Base-by-base conservation (phyloP, 2,888 invertebrate genomes). In the Notodonta ziczac region DNA sequence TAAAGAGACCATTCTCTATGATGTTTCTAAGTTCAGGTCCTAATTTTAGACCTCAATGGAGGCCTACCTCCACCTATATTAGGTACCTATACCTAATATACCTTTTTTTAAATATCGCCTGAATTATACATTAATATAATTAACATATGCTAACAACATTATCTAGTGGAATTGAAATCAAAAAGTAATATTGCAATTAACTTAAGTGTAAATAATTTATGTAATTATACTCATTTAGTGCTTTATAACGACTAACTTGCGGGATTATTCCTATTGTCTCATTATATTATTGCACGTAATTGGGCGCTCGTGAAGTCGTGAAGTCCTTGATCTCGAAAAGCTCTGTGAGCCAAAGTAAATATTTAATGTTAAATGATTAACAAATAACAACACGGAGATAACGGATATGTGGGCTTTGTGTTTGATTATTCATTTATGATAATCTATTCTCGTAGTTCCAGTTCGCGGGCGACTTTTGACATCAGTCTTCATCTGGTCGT, bases 381-480 rank as follows among this genome's bases (percentile, higher is more conserved):
- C 76, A 76, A 83, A 82, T 70, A 77, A 69, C 70, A 73, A 77
- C 69, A 78, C 55, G 65, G 67, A 66, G 74, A 74, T 76, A 76
- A 64, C 44, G 56, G 57, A 69, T 69, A 68, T 62, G 64, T 64
- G 57, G 54, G 58, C 61, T 66, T 65, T 65, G 69, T 70, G 70
- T 77, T 81, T 77, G 76, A 74, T 67, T 81, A 85, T 86, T 85
- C 64, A 86, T 82, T 78, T 83, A 86, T 87, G 83, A 74, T 79
- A 86, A 87, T 85, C 72, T 76, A 78, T 81, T 81, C 79, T 76
- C 69, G 65, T 72, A 79, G 75, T 67, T 60, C 61, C 61, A 69
- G 67, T 74, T 68, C 70, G 69, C 67, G 64, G 58, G 59, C 65
- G 70, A 65, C 70, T 68, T 72, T 81, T 78, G 60, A 69, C 74